These are phyloP conservation scores for Mechanitis messenoides DNA, from an alignment of 2,888 invertebrate species.

Conservation along the genomic window DNA sequence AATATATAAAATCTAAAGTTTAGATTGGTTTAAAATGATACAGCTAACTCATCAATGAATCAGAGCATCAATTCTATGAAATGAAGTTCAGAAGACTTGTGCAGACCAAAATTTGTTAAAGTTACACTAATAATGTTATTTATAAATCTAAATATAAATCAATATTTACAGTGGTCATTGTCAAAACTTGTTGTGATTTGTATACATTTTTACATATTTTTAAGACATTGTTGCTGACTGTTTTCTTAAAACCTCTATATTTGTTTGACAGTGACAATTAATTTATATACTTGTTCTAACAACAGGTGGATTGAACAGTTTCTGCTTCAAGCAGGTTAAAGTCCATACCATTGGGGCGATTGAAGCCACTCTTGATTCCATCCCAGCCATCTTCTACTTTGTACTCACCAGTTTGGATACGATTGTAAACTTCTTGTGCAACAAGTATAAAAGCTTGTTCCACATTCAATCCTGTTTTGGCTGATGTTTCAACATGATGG, in stretches of 20 bases:
- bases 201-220: not conserved
- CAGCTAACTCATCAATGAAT: too few relatives aligned
- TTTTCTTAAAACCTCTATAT: constrained; percentile 1
- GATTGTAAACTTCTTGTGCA: constrained; percentile 92
- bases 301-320: constrained; percentile 92
- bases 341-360: constrained; percentile 87
- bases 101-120: constrained; percentile 17
- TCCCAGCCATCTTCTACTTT: constrained; percentile 97
- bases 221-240: too few relatives aligned
- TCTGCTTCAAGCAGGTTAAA: constrained; percentile 93
- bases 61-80: too few relatives aligned
- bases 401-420: constrained; percentile 94
- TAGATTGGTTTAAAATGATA: too few relatives aligned
- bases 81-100: constrained; percentile 10
- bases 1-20: too few relatives aligned
- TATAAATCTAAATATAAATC: constrained; percentile 32
- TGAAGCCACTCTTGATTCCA: constrained; percentile 95
- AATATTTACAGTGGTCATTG: constrained; percentile 36
- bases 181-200: not conserved
- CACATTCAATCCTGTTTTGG: constrained; percentile 93
- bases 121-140: constrained; percentile 34
- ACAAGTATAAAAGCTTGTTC: constrained; percentile 94
- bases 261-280: constrained; percentile 8
- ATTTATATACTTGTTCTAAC: constrained; percentile 64
- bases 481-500: constrained; percentile 97